Evolutionary conservation across 2,888 invertebrate genomes (phyloP), one percentile per base, ranked within the genome.

Genomic region (Sarcophaga caerulescens): DNA sequence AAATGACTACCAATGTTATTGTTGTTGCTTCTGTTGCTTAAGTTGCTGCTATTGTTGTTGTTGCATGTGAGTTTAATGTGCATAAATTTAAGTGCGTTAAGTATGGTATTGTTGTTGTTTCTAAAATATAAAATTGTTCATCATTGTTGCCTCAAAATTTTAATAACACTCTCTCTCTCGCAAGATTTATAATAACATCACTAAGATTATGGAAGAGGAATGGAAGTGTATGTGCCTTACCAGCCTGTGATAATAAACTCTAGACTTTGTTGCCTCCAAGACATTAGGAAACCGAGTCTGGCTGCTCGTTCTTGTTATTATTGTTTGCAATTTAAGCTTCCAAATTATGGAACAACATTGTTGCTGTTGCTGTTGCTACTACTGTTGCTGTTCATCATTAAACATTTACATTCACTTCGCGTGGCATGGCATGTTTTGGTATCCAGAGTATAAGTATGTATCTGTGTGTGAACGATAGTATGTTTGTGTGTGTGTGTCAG

Each of bases 241-340:
- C 60, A 63, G 63, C 5, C 21, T 52, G 25, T 69, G 35, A 71
- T 71, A 82, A 76, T 59, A 71, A 77, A 77, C 45, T 82, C 66
- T 76, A 82, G 65, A 82, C 82, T 77, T 76, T 82, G 82, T 82
- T 82, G 82, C 76, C 82, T 82, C 45, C 44, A 25, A 82, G 77
- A 76, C 59, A 82, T 47, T 19, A 47, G 4, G 1, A 70, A 59
- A 25, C 47, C 11, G 8, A 69, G 5, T 21, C 21, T 23, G 21
- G 69, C 52, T 45, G 47, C 52, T 17, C 12, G 23, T 45, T 11
- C 25, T 52, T 17, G 57, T n/a, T 57, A 6, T 57, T 12, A n/a
- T 25, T 66, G 57, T 76, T 59, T 10, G 35, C 25, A 11, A 59
- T 59, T 68, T 52, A 17, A 47, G 45, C 68, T 45, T 47, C 17